These are phyloP conservation scores for Eupithecia vulgata DNA, from an alignment of 2,888 invertebrate genomes.

Conservation along the genomic window DNA sequence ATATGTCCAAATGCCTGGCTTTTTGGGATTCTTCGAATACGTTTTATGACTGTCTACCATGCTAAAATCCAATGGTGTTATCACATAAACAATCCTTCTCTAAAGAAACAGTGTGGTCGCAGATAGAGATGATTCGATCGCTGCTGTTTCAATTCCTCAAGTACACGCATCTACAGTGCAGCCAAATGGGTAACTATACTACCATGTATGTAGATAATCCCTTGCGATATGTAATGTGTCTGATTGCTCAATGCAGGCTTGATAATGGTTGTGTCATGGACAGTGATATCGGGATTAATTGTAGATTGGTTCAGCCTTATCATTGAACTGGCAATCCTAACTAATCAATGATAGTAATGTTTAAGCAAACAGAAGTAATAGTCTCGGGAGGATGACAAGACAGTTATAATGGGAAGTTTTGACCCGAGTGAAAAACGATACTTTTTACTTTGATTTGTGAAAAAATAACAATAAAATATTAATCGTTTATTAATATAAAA, in stretches of 20 bases:
- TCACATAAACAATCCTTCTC: not conserved
- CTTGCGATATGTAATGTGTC: conserved; percentile 1
- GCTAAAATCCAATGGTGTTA: not conserved
- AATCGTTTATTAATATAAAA: too few relatives aligned
- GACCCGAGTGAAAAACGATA: too few relatives aligned
- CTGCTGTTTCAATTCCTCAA: not conserved
- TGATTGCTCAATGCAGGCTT: not conserved
- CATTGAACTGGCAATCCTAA: not conserved
- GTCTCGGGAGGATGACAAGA: too few relatives aligned
- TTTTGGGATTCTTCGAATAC: not conserved
- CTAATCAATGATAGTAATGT: not conserved
- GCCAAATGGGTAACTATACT: not conserved
- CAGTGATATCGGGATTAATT: not conserved
- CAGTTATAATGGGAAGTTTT: too few relatives aligned
- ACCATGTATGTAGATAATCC: not conserved
- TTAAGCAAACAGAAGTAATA: not conserved
- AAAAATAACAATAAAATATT: too few relatives aligned
- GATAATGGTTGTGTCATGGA: conserved; percentile 1
- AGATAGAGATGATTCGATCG: not conserved
- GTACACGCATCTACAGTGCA: not conserved
- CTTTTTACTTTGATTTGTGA: too few relatives aligned
- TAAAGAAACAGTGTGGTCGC: not conserved
- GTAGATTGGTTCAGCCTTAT: not conserved
- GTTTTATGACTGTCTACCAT: not conserved
- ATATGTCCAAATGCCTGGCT: not conserved